Percentiles rank a stretch among this genome's conserved stretches.
Evolutionary conservation across 2,888 invertebrate species (phyloP).

Genomic region (Caenorhabditis uteleia): DNA sequence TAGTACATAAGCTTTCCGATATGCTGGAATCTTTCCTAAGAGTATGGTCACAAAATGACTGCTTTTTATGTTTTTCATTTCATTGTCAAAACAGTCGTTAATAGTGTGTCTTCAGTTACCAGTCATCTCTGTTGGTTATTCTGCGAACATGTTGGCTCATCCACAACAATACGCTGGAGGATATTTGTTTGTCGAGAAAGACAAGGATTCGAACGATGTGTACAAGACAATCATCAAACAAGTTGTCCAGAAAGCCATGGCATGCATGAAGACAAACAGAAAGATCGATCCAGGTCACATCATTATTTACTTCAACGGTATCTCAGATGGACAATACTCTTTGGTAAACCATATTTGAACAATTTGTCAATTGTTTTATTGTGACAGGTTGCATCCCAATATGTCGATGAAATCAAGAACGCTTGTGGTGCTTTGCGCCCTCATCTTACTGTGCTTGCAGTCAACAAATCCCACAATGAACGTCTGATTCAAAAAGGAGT

Average conservation of each 20-base stretch:
- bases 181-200: slow-evolving; percentile 23
- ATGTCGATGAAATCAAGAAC: slow-evolving; percentile 1
- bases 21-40: no score
- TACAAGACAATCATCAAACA: slow-evolving; percentile 13
- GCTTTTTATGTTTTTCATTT: no score
- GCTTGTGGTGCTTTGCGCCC: slow-evolving; percentile 3
- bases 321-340: slow-evolving; percentile 22
- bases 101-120: slow-evolving; percentile 9
- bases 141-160: slow-evolving; percentile 28
- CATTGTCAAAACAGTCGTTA: neutral
- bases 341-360: slow-evolving; percentile 7
- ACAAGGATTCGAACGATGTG: slow-evolving; percentile 10
- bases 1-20: no score
- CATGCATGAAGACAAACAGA: no score
- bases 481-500: neutral
- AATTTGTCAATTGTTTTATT: no score
- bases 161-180: slow-evolving; percentile 39
- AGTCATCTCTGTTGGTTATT: slow-evolving; percentile 31
- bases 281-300: slow-evolving; percentile 3
- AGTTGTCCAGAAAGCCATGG: neutral
- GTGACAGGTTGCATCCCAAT: no score
- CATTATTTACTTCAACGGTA: slow-evolving; percentile 32
- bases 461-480: slow-evolving; percentile 12
- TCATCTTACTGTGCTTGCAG: slow-evolving; percentile 8
- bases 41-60: no score